phyloP scores from a whole-genome alignment of 2,797 vertebrate species.

The Syndactyla subalaris region DNA sequence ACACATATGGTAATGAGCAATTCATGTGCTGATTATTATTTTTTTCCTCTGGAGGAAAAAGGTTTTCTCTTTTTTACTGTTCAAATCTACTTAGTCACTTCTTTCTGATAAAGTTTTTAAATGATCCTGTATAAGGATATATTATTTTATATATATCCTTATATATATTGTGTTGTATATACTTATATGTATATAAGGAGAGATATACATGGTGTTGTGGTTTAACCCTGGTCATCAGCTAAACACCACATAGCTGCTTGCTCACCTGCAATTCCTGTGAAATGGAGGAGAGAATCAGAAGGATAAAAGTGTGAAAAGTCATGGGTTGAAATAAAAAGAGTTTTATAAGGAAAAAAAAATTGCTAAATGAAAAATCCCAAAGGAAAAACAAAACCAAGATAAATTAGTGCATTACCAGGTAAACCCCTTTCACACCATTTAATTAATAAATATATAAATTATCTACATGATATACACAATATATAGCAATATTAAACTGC shows the following conservation, averaged over 20 bases:
- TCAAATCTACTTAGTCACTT: not conserved
- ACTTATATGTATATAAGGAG: no score
- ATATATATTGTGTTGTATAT: not conserved
- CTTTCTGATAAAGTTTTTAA: not conserved
- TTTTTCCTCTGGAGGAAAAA: not conserved
- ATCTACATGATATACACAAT: not conserved
- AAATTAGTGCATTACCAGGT: not conserved
- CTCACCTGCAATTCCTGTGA: not conserved
- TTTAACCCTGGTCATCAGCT: not conserved
- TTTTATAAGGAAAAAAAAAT: not conserved
- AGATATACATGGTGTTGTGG: not conserved
- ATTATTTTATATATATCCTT: not conserved
- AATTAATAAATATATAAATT: not conserved
- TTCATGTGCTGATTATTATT: not conserved
- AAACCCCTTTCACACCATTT: not conserved
- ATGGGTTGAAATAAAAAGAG: not conserved
- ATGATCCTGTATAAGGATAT: not conserved
- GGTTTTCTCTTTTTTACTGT: not conserved
- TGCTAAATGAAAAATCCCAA: rapidly evolving
- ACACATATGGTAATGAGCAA: not conserved
- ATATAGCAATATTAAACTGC: not conserved
- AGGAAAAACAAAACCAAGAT: not conserved
- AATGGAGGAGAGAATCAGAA: not conserved
- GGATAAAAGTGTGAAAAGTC: not conserved
- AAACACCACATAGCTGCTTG: not conserved